Evolutionary conservation across 2,888 invertebrate species (phyloP), one percentile per base, ranked within the genome.

Genomic region (Caenorhabditis wallacei): DNA sequence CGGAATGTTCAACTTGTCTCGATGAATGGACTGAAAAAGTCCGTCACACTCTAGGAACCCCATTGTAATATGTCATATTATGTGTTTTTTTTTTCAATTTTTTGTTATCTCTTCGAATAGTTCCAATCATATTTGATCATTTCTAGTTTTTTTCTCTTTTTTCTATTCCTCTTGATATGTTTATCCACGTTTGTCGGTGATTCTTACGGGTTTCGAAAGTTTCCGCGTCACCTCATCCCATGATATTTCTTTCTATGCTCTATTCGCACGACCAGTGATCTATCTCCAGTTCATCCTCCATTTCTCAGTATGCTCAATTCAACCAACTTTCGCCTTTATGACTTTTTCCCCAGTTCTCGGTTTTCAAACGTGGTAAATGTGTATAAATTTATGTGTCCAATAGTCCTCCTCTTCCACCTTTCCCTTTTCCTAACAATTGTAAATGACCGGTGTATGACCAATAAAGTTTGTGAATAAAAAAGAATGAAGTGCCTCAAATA

Each of bases 11-110:
- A 5, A 80, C 78, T 1, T 86, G 86, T 51, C 63, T 83, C 7
- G 85, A 86, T 20, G 85, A 86, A 56, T 86, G 86, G 86, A 81
- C 81, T 18, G 84, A 86, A 61, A 85, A 85, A 63, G 84, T 85
- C 40, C 69, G 82, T 4, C 69, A 74, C 20, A 84, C 86, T 5
- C 72, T 86, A 7, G 84, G 86, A 22, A 66, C 80, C 48, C 54
- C 53, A 1, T 35, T 59, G 51, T 79, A 59, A 57, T 24, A 24
- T 20, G 16, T 16, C 10, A 37, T 37, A 26, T 64, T 22, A 11
- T 53, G n/a, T n/a, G 11, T 40, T 4, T 40, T 40, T 13, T 13
- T 40, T 11, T 26, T 78, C 24, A 30, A 37, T 30, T 63, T 54
- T 26, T n/a, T 10, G 56, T 57, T n/a, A 40, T 40, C 26, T 61